These are phyloP conservation scores for Ctenosaura bakeri DNA, from an alignment of 2,797 vertebrate species.

Conservation along the genomic window DNA sequence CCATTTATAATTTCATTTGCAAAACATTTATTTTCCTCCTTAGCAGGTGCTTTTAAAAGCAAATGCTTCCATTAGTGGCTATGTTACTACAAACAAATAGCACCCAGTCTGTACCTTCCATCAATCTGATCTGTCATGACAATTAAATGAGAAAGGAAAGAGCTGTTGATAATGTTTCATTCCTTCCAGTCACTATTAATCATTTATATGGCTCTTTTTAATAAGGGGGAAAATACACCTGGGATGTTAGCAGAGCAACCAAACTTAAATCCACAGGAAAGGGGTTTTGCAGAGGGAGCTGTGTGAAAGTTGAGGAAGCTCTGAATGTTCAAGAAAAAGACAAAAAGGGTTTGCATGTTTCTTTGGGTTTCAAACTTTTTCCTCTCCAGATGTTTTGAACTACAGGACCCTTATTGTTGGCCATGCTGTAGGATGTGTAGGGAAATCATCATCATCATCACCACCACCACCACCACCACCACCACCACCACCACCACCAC, in stretches of 20 bases:
- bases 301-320: not conserved
- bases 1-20: slow-evolving; percentile 10
- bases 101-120: not conserved
- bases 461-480: too few species aligned
- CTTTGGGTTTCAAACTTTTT: too few species aligned
- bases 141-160: not conserved
- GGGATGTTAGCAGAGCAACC: not conserved
- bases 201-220: not conserved
- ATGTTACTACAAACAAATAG: not conserved
- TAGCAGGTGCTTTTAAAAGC: not conserved
- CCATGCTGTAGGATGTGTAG: too few species aligned
- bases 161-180: not conserved
- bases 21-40: slow-evolving; percentile 1
- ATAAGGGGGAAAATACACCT: not conserved
- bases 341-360: not conserved
- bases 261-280: not conserved
- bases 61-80: not conserved
- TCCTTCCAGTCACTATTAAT: not conserved
- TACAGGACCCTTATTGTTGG: too few species aligned
- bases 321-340: too few species aligned
- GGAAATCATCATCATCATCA: too few species aligned
- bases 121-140: slow-evolving; percentile 1
- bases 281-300: not conserved
- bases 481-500: too few species aligned
- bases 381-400: too few species aligned